A percentile compares a stretch with the other conserved stretches of the same genome.
phyloP scores from a whole-genome alignment of 2,797 vertebrate species.

The Pipistrellus pygmaeus region DNA sequence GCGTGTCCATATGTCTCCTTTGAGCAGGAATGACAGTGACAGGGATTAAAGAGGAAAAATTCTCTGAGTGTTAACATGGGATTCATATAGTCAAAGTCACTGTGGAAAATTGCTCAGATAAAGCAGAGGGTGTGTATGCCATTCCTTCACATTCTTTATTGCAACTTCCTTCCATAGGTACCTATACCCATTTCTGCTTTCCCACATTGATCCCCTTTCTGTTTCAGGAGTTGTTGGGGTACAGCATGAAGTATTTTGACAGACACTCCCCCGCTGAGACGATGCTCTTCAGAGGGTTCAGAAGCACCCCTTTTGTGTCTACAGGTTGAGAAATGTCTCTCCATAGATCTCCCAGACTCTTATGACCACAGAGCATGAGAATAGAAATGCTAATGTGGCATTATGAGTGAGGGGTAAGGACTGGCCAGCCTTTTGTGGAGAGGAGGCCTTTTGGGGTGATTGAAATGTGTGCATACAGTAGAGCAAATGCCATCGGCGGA shows the following conservation, averaged over 20 bases:
- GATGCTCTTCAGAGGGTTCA: constrained; percentile 10
- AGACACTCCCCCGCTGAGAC: not conserved
- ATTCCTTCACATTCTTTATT: not conserved
- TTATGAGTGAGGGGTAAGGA: constrained; percentile 72
- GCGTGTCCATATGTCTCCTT: not conserved
- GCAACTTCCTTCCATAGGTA: not conserved
- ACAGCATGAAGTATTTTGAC: not conserved
- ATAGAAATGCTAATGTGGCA: constrained; percentile 82
- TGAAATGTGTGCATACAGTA: constrained; percentile 77
- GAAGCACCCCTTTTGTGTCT: constrained; percentile 56
- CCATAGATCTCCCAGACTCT: constrained; percentile 72
- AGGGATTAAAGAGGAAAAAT: not conserved
- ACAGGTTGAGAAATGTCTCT: constrained; percentile 77
- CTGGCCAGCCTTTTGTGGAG: constrained; percentile 72
- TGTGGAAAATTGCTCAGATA: not conserved
- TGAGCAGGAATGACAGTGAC: not conserved
- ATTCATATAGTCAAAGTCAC: not conserved
- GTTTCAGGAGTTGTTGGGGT: constrained; percentile 1
- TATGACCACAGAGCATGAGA: constrained; percentile 58
- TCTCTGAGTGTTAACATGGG: not conserved
- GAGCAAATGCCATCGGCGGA: not conserved
- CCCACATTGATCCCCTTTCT: not conserved
- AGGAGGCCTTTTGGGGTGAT: constrained; percentile 58
- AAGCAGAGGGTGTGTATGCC: not conserved
- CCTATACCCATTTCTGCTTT: not conserved